These are phyloP conservation scores for Castor canadensis DNA, from an alignment of 2,113 vertebrate genomes.

Conservation along the genomic window DNA sequence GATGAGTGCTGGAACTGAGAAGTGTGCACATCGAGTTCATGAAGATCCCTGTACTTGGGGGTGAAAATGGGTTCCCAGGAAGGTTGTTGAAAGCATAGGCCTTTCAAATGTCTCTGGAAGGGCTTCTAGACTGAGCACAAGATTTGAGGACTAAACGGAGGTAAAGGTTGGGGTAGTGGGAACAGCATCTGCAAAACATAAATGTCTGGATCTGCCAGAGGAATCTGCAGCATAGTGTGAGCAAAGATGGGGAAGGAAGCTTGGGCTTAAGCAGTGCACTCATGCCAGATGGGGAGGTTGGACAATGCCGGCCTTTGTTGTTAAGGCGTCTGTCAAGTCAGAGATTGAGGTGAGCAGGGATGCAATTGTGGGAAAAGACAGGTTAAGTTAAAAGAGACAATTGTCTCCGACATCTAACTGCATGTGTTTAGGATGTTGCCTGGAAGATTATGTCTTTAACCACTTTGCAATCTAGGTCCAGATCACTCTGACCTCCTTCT, in stretches of 20 bases:
- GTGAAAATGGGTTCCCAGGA: background rate
- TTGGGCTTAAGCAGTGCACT: background rate
- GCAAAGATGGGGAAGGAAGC: too few relatives aligned
- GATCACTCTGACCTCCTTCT: background rate
- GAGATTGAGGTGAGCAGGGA: background rate
- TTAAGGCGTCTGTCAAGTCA: background rate
- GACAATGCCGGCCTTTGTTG: background rate
- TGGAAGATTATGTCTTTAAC: background rate
- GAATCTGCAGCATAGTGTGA: background rate
- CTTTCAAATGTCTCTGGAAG: background rate
- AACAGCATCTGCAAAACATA: background rate
- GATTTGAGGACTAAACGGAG: too few relatives aligned
- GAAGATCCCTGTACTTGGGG: background rate
- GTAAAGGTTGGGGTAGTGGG: background rate
- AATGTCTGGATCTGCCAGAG: background rate
- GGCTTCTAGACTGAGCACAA: background rate
- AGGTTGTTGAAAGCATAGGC: rapidly evolving
- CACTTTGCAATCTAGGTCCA: background rate
- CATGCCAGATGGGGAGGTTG: rapidly evolving
- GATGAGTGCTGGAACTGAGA: background rate
- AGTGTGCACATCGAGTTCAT: too few relatives aligned
- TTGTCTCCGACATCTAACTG: rapidly evolving
- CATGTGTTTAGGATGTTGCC: rapidly evolving
- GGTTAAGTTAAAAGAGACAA: background rate
- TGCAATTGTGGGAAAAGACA: rapidly evolving